Percentiles rank a stretch among this genome's conserved stretches.
These are phyloP conservation scores for Camponotus pennsylvanicus DNA, from an alignment of 1,140 invertebrate genomes.

Conservation along the genomic window DNA sequence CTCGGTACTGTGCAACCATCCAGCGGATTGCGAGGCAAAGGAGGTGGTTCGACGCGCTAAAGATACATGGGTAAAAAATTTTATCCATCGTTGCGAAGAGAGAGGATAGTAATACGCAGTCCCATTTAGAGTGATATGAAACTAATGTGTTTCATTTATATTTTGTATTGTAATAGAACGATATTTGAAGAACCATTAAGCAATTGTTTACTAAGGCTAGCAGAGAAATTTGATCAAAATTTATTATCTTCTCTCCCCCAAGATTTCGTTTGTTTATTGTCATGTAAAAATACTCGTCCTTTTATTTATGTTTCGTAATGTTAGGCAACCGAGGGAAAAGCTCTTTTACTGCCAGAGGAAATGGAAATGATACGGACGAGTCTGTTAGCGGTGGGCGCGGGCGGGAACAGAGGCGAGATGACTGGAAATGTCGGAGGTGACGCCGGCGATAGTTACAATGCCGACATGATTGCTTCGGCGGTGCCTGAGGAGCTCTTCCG, in stretches of 20 bases:
- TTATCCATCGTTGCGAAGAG: background rate
- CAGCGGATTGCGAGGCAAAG: slow-evolving; percentile 91
- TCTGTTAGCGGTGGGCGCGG: slow-evolving; percentile 76
- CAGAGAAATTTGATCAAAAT: background rate
- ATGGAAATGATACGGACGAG: slow-evolving; percentile 85
- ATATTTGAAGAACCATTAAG: background rate
- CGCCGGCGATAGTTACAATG: slow-evolving; percentile 27
- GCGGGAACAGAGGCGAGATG: slow-evolving; percentile 47
- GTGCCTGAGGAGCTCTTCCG: slow-evolving; percentile 89
- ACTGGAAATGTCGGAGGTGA: slow-evolving; percentile 48
- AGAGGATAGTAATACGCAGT: background rate
- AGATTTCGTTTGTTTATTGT: background rate
- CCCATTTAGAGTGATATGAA: background rate
- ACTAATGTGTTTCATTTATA: background rate
- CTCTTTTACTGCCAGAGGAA: slow-evolving; percentile 85
- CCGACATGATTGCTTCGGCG: slow-evolving; percentile 58
- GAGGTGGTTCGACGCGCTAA: slow-evolving; percentile 91
- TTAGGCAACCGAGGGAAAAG: slow-evolving; percentile 85
- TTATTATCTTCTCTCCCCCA: background rate
- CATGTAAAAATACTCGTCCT: background rate
- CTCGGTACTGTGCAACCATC: slow-evolving; percentile 94
- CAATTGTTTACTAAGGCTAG: background rate
- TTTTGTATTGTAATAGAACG: background rate
- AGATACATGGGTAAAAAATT: slow-evolving; percentile 88
- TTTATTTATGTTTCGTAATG: background rate